Base-by-base conservation (phyloP, 92 coral and sea anemone genomes). In the Montipora capitata region DNA sequence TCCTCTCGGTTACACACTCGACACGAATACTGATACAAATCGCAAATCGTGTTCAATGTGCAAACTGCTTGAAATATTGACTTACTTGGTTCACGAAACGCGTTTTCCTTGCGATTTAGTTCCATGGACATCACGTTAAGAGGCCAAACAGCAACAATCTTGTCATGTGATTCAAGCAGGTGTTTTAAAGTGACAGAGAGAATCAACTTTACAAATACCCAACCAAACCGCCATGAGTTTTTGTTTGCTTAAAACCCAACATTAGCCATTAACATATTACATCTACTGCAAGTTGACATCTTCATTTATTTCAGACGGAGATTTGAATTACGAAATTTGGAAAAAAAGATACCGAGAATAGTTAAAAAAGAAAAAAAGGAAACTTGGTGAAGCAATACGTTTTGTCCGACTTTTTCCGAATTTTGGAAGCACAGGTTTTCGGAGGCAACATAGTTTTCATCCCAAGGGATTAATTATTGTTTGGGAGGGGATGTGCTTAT, bases 31-130 rank as follows among this genome's bases (percentile, higher is more conserved):
- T 27, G 35, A 27, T 27, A 27, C 38, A 65, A 65, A 65, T 1
- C 3, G 10, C 20, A 1, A 7, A 65, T 10, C 3, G 17, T 17
- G 6, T 12, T 42, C 0, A 0, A 41, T 42, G 52, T 16, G 43
- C 11, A n/a, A 0, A 8, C 7, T 10, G 27, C 14, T 15, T 4
- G 11, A 68, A 14, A 8, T 4, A 0, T 7, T 15, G 8, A 83
- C 87, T 72, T 83, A 83, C 87, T 73, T 83, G 78, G 72, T 8
- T 83, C 62, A 6, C 59, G 44, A 58, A 58, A 72, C 10, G 59
- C 40, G 79, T 83, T 83, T 11, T 62, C 72, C 49, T 83, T 83
- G 5, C 61, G 72, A 58, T 83, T 58, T 42, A 73, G 57, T 63
- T 83, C 87, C 87, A 83, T 83, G 43, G 42, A 18, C 70, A 10